Evolutionary conservation across 2,113 vertebrate genomes (phyloP), one percentile per base, ranked within the genome.

Genomic region (human): DNA sequence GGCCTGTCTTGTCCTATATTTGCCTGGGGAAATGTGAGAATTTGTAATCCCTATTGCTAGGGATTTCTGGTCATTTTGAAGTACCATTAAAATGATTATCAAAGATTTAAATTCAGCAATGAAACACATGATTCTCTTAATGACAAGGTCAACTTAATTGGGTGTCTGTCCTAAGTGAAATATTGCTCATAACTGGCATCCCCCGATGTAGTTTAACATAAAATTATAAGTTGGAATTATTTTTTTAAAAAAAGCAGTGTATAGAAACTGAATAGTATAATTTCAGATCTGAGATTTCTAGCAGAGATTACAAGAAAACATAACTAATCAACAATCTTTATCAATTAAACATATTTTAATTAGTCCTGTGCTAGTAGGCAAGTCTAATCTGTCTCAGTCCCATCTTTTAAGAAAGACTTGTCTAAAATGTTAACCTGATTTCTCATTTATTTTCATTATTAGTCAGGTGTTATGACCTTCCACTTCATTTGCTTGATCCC

Each of bases 1-100:
- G 90, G 87, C 96, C 94, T 97, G 93, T 97, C 97, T 97, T 97
- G 81, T 94, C 78, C 88, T 96, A 17, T 96, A 95, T 95, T 97
- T 97, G 97, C 97, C 97, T 97, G 94, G 89, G 96, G 95, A 96
- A 97, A 97, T 97, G 95, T 94, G 97, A 97, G 78, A 97, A 94
- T 97, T 92, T 97, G 96, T 97, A 96, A 97, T 93, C 95, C 90
- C 82, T 81, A 82, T 86, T 96, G 94, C 92, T 85, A 91, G 89
- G 93, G 68, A 98, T 95, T 97, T 97, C 97, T 98, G 94, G 95
- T 96, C 97, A 97, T 98, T 93, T 80, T 96, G 94, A 97, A 96
- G 88, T 78, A 96, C 97, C 85, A 98, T 98, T 97, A 97, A 97
- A 98, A 96, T 98, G 96, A 98, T 97, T 97, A 97, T 96, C 97